phyloP scores from a whole-genome alignment of 2,113 vertebrate genomes.

The Sinosuthora webbiana region DNA sequence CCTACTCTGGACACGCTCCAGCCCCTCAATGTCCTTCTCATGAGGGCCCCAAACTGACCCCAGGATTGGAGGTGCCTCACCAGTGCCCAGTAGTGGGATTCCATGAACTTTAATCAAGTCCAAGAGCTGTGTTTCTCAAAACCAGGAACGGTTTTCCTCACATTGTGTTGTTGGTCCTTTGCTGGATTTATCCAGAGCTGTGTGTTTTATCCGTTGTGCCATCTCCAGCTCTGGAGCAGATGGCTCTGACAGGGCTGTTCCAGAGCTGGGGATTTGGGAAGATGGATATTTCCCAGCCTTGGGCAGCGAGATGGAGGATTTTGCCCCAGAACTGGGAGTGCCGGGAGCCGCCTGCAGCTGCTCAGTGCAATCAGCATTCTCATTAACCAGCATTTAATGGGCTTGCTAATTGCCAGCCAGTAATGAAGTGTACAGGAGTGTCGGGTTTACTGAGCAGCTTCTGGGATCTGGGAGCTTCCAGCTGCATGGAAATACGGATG shows the following conservation, averaged over 20 bases:
- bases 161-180: rapidly evolving
- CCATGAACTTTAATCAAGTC: background rate
- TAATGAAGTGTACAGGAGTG: background rate
- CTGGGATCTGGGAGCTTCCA: background rate
- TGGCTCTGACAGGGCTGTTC: background rate
- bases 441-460: background rate
- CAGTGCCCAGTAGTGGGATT: background rate
- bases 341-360: constrained; percentile 24
- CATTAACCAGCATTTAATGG: constrained; percentile 11
- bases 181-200: background rate
- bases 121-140: background rate
- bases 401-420: background rate
- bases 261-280: background rate
- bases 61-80: rapidly evolving
- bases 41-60: background rate
- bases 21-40: background rate
- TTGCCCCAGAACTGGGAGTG: background rate
- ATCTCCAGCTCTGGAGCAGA: background rate
- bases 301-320: background rate
- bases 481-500: background rate
- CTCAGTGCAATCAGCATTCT: constrained; percentile 10
- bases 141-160: background rate
- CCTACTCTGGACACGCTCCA: rapidly evolving
- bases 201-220: background rate
- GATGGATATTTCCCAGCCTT: background rate